Percentiles rank a stretch among this genome's conserved stretches.
Conservation (phyloP, 1,140 invertebrate species). For the Drosophila pallidifrons region DNA sequence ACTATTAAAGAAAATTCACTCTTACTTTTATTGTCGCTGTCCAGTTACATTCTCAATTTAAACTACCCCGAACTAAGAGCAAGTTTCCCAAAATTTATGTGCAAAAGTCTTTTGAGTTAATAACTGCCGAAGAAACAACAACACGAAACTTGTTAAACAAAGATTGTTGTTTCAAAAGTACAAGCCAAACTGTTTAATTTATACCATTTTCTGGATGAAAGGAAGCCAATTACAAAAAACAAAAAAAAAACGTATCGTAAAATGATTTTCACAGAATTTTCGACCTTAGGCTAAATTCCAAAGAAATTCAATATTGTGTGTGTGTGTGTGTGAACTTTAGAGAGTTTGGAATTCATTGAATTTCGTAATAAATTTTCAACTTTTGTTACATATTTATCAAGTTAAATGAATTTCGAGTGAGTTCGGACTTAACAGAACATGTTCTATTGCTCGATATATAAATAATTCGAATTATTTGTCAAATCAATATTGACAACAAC, state of each 20-base stretch:
- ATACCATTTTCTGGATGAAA: not conserved
- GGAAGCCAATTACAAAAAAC: constrained; percentile 4
- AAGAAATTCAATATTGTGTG: constrained; percentile 7
- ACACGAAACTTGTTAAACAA: constrained; percentile 10
- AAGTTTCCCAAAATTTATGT: constrained; percentile 1
- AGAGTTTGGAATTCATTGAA: constrained; percentile 15
- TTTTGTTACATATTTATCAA: not conserved
- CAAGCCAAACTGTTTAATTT: constrained; percentile 13
- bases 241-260: not conserved
- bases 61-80: not conserved
- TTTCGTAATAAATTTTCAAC: constrained; percentile 1
- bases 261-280: constrained; percentile 13
- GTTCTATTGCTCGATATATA: constrained; percentile 1
- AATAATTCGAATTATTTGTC: constrained; percentile 16
- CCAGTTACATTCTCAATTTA: not conserved
- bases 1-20: not conserved
- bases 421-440: not conserved
- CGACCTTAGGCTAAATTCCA: not conserved
- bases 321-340: constrained; percentile 1
- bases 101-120: not conserved
- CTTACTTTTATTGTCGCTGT: not conserved
- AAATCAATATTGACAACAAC: constrained; percentile 9
- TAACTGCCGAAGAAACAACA: not conserved
- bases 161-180: constrained; percentile 8
- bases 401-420: not conserved